phyloP scores from a whole-genome alignment of 2,797 vertebrate species.

The Enteromius fasciolatus region DNA sequence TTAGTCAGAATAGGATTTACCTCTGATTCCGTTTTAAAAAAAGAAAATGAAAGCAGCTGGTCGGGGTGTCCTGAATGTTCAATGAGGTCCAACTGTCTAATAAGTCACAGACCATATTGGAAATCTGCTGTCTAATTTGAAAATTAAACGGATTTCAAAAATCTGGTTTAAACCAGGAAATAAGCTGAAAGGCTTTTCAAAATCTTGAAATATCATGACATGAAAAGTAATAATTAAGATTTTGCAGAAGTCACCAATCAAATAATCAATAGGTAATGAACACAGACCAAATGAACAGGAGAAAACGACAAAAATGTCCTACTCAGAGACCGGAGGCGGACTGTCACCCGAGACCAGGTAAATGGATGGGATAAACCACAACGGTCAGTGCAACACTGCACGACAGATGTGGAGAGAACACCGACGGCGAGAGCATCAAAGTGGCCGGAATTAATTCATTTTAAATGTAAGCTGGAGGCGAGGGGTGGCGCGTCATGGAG shows the following conservation, averaged over 20 bases:
- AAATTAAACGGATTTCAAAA: background rate
- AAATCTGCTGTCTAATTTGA: background rate
- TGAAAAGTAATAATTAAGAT: background rate
- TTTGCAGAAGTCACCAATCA: background rate
- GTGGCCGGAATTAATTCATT: no score
- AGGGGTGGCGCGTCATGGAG: no score
- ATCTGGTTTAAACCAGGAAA: background rate
- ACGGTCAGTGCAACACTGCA: no score
- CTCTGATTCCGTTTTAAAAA: slow-evolving; percentile 40
- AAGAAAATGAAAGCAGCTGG: slow-evolving; percentile 12
- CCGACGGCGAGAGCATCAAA: no score
- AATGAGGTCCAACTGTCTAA: background rate
- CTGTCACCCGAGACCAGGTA: no score
- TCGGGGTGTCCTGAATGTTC: background rate
- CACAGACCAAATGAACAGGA: no score
- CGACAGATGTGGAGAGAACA: no score
- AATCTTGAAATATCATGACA: background rate
- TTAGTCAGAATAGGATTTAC: slow-evolving; percentile 47
- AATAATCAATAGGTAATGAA: background rate
- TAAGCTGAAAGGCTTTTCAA: background rate
- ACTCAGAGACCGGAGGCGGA: no score
- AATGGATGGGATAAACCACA: no score
- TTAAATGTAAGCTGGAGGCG: no score
- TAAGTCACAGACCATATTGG: background rate
- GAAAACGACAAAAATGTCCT: no score